Conservation (phyloP, 2,113 vertebrate genomes). For the Odontesthes bonariensis region DNA sequence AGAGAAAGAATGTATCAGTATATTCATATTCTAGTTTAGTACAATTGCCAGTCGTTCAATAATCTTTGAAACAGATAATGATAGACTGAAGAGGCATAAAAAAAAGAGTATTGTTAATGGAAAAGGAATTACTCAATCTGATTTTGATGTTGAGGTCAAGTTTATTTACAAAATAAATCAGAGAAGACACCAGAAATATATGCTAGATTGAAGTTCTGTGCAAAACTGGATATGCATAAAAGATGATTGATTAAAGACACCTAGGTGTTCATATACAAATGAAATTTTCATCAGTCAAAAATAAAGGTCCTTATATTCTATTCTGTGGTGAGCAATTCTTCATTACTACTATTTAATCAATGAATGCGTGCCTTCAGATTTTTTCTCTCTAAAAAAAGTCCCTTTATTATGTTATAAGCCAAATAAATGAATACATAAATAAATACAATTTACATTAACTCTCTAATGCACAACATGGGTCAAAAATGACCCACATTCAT, state of each 20-base stretch:
- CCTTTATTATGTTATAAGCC: no score
- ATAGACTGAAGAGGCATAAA: conserved; percentile 12
- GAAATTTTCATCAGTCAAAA: conserved; percentile 44
- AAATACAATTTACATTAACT: no score
- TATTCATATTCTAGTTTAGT: conserved; percentile 49
- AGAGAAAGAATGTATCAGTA: conserved; percentile 42
- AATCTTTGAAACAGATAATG: conserved; percentile 34
- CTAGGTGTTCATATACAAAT: conserved; percentile 35
- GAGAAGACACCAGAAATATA: conserved; percentile 43
- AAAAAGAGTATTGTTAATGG: background rate
- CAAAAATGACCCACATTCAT: no score
- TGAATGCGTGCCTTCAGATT: conserved; percentile 44
- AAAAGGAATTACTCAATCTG: conserved; percentile 34
- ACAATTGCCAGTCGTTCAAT: conserved; percentile 37
- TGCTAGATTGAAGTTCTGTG: conserved; percentile 36
- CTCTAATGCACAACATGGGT: no score
- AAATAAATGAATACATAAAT: no score
- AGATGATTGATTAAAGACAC: conserved; percentile 54
- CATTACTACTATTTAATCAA: conserved; percentile 2
- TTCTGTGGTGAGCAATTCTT: conserved; percentile 20
- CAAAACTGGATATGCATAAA: conserved; percentile 47
- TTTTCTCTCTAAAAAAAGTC: background rate
- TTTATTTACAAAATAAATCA: conserved; percentile 57
- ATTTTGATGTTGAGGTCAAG: conserved; percentile 52
- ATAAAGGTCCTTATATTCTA: conserved; percentile 23